These are phyloP conservation scores for Girardinus metallicus DNA, from an alignment of 2,797 vertebrate species.

Conservation along the genomic window DNA sequence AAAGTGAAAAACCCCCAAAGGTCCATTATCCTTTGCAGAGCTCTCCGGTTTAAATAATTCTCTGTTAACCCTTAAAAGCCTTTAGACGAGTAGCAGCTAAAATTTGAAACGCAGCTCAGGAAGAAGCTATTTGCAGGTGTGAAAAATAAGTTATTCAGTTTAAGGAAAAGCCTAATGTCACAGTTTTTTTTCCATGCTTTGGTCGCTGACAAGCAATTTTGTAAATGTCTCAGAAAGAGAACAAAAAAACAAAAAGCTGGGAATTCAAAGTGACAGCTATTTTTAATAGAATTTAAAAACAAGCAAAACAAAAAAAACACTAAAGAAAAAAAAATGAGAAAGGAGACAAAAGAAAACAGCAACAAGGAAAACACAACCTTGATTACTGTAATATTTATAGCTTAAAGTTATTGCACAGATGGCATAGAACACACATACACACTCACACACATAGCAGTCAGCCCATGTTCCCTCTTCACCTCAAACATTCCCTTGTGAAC, in stretches of 20 bases:
- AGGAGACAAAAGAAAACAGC: not conserved
- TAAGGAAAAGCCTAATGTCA: not conserved
- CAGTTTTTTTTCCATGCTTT: not conserved
- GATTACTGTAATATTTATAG: conserved; percentile 31
- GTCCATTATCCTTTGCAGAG: not conserved
- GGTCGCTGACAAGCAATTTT: not conserved
- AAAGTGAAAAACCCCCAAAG: not conserved
- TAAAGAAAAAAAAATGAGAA: not conserved
- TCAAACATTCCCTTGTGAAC: conserved; percentile 52
- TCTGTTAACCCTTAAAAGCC: not conserved
- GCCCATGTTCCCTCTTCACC: conserved; percentile 53
- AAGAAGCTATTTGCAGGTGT: not conserved
- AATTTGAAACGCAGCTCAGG: not conserved
- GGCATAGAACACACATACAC: conserved; percentile 17
- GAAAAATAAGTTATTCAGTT: not conserved
- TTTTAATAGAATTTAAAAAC: not conserved
- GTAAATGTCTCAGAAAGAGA: not conserved
- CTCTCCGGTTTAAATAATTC: not conserved
- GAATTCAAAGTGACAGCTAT: not conserved
- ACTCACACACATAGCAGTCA: conserved; percentile 11
- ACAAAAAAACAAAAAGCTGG: not conserved
- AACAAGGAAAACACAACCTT: conserved; percentile 11
- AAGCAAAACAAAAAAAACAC: not conserved
- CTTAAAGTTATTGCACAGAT: conserved; percentile 13
- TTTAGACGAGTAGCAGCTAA: not conserved